Evolutionary conservation across 2,888 invertebrate species (phyloP), one percentile per base, ranked within the genome.

Genomic region (Ichneumon xanthorius): DNA sequence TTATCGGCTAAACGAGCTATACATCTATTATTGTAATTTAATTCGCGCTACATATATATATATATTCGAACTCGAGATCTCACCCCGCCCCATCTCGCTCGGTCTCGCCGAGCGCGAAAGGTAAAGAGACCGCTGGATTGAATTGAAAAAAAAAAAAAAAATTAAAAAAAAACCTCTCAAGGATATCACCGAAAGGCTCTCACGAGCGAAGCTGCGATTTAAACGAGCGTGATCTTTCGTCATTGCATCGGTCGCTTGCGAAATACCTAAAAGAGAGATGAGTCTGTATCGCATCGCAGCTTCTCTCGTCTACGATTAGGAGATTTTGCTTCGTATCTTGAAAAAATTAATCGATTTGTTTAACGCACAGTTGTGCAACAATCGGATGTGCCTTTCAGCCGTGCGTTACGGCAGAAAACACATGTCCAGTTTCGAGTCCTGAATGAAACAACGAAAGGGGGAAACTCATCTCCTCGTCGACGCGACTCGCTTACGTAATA

Each of bases 11-110:
- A 85, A 82, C 81, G 68, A 53, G 65, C 45, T 48, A 16, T 50
- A 78, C 82, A 85, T 85, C 85, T 82, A 82, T 85, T 82, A 85
- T 85, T 79, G 82, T 85, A 81, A 81, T 85, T 85, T 85, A 82
- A 85, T 85, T 85, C 85, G 58, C 61, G 48, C 45, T 45, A 50
- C 37, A 61, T 75, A 65, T 45, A 26, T 26, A 26, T 26, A 26
- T 3, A 26, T 26, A 26, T 26, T 53, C 65, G 16, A 58, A 33
- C 33, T 53, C 58, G 77, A 68, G 68, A 72, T 40, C 73, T 68
- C 40, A 53, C 40, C 50, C 19, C 81, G 73, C 63, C 61, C 61
- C 26, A 26, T 33, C 45, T 61, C 45, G 40, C 73, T 80, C 53
- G 1, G 40, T 40, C 53, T 55, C 40, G 11, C 72, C 45, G 58